Conservation (phyloP, 1,140 invertebrate species). For the Panagrolaimus sp. region DNA sequence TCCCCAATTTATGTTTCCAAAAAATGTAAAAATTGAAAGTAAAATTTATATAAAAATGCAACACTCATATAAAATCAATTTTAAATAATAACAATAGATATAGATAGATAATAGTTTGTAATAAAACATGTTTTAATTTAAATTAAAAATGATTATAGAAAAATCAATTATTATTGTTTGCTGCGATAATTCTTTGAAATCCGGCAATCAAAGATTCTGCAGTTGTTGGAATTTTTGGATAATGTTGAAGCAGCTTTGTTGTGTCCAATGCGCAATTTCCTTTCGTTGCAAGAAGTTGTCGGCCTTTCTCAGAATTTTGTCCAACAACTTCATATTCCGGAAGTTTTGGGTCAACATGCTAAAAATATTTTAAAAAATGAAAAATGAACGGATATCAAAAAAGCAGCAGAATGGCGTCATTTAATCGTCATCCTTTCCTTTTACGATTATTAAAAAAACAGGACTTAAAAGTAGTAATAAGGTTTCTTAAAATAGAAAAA, state of each 20-base stretch:
- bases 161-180: no score
- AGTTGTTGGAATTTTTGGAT: conserved; percentile 31
- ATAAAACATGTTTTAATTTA: no score
- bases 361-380: conserved; percentile 17
- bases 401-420: not conserved
- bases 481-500: not conserved
- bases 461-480: not conserved
- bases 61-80: no score
- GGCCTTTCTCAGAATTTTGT: conserved; percentile 47
- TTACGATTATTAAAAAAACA: not conserved
- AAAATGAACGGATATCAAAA: not conserved
- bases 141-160: no score
- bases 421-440: not conserved
- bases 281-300: conserved; percentile 50
- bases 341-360: conserved; percentile 43
- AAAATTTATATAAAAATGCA: no score
- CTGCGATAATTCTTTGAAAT: no score
- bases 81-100: no score
- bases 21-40: no score
- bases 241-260: conserved; percentile 24
- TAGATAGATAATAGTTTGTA: no score
- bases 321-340: conserved; percentile 35
- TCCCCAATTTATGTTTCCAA: no score
- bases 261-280: conserved; percentile 58
- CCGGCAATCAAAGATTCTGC: no score